These are phyloP conservation scores for Parnassius smintheus DNA, from an alignment of 2,888 invertebrate species.

Conservation along the genomic window DNA sequence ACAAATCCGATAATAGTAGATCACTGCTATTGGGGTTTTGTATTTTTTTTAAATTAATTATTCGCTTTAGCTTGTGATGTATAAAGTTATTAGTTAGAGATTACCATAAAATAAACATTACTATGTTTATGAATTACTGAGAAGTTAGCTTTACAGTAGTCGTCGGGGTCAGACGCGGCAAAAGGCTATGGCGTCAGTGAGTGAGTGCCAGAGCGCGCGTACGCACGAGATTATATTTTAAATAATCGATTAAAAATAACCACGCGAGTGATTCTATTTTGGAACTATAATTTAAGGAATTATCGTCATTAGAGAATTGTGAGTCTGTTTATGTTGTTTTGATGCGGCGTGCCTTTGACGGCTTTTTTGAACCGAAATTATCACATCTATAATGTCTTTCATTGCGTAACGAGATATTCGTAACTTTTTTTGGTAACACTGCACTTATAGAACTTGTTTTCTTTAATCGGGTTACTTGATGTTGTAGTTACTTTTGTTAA, in stretches of 20 bases:
- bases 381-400: slow-evolving; percentile 20
- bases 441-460: slow-evolving; percentile 30
- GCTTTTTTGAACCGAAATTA: slow-evolving; percentile 9
- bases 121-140: slow-evolving; percentile 5
- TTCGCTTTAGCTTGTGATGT: too few species aligned
- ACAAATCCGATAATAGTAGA: too few species aligned
- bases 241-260: slow-evolving; percentile 2
- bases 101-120: too few species aligned
- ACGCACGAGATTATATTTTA: slow-evolving; percentile 26
- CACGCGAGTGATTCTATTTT: slow-evolving; percentile 9
- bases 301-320: slow-evolving; percentile 12
- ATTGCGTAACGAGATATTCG: slow-evolving; percentile 33
- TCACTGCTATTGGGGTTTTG: too few species aligned
- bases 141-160: slow-evolving; percentile 7
- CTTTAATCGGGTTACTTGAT: slow-evolving; percentile 27
- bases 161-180: slow-evolving; percentile 4
- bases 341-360: slow-evolving; percentile 10
- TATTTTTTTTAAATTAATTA: too few species aligned
- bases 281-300: background rate
- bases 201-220: slow-evolving; percentile 22
- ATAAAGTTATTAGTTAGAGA: too few species aligned
- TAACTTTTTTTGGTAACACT: slow-evolving; percentile 34
- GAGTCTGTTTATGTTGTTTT: slow-evolving; percentile 16
- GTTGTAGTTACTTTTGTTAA: slow-evolving; percentile 12
- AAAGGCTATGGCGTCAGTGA: slow-evolving; percentile 30